phyloP scores from a whole-genome alignment of 2,797 vertebrate genomes.

The Salarias fasciatus region DNA sequence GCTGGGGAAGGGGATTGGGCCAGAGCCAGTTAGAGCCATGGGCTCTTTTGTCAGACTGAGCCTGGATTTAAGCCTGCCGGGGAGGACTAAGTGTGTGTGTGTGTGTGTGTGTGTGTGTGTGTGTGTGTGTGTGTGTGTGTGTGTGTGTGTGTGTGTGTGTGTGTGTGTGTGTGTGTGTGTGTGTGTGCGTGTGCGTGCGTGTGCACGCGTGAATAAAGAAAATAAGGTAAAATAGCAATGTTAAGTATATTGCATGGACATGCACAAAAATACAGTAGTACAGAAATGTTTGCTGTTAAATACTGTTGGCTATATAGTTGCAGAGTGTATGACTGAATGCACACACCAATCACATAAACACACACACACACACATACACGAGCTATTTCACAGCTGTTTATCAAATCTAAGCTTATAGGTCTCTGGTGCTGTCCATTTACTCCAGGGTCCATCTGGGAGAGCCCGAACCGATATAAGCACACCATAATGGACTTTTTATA shows the following conservation, averaged over 20 bases:
- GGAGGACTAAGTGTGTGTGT: conserved; percentile 29
- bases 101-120: conserved; percentile 23
- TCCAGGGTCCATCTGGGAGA: conserved; percentile 76
- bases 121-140: conserved; percentile 17
- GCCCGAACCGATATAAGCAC: conserved; percentile 75
- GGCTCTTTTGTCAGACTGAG: conserved; percentile 78
- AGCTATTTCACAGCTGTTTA: conserved; percentile 66
- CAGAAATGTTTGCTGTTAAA: conserved; percentile 28
- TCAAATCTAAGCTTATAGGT: conserved; percentile 78
- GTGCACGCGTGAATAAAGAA: conserved; percentile 12
- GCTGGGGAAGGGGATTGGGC: conserved; percentile 73
- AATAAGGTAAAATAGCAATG: conserved; percentile 38
- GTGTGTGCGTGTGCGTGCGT: conserved; percentile 28
- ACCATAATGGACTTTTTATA: conserved; percentile 82
- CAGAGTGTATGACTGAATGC: conserved; percentile 35
- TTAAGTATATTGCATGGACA: conserved; percentile 46
- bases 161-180: conserved; percentile 22
- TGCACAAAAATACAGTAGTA: conserved; percentile 35
- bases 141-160: conserved; percentile 26
- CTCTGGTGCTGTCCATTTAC: conserved; percentile 76
- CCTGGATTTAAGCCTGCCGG: conserved; percentile 73
- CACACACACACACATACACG: conserved; percentile 10
- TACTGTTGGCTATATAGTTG: conserved; percentile 36
- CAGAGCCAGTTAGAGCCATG: conserved; percentile 75
- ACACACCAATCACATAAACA: conserved; percentile 22